A percentile compares a stretch with the other conserved stretches of the same genome.
phyloP scores from a whole-genome alignment of 2,797 vertebrate species.

The Triplophysa yarkandensis region DNA sequence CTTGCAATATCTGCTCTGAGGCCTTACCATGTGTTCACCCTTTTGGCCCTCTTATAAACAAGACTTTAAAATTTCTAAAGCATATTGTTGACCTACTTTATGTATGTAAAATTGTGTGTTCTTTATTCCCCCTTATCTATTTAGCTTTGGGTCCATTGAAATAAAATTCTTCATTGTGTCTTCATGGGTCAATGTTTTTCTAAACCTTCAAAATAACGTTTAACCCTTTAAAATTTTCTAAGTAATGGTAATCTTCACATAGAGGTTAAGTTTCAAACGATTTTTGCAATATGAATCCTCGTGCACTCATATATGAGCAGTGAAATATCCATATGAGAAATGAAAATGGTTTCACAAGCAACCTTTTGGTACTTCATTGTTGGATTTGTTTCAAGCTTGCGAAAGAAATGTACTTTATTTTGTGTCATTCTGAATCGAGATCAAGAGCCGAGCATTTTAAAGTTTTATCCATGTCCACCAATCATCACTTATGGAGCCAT shows the following conservation, averaged over 20 bases:
- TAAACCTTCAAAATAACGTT: too few relatives aligned
- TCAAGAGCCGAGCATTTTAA: background rate
- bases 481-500: conserved; percentile 23
- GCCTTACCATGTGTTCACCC: conserved; percentile 41
- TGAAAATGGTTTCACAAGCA: background rate
- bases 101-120: conserved; percentile 7
- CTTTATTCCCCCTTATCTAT: background rate
- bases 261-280: background rate
- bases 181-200: background rate
- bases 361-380: background rate
- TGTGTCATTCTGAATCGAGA: conserved; percentile 20
- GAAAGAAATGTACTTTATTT: conserved; percentile 21
- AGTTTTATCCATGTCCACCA: conserved; percentile 29
- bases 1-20: conserved; percentile 43
- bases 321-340: background rate
- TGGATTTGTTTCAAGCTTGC: conserved; percentile 17
- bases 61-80: conserved; percentile 57
- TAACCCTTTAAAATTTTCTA: background rate
- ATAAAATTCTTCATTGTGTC: background rate
- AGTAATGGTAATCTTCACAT: background rate
- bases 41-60: conserved; percentile 54
- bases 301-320: background rate
- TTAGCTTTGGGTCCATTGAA: background rate
- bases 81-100: conserved; percentile 53
- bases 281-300: background rate